Evolutionary conservation across 1,140 invertebrate species (phyloP), one percentile per base, ranked within the genome.

Genomic region (Hirudo medicinalis): DNA sequence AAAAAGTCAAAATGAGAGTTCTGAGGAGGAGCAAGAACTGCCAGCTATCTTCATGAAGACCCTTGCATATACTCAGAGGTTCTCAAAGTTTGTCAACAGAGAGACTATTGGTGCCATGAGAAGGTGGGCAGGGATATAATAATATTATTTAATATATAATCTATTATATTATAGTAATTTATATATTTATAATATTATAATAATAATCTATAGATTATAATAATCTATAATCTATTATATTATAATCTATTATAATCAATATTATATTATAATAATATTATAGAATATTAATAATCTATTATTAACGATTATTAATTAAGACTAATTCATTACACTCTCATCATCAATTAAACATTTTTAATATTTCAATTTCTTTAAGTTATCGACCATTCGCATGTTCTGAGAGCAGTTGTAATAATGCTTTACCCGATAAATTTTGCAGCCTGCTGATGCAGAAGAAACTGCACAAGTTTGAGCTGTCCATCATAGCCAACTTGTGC

Each of bases 1-100:
- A 68, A 96, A 97, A 83, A 89, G 90, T 53, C 94, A 97, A 81
- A 98, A 97, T 83, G 94, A 99, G 83, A 93, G 89, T 69, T 92
- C 93, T 0, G 96, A 99, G 80, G 96, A 99, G 76, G 95, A 97
- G 79, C 94, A 97, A 82, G 92, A 97, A 83, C 89, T 99, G 78
- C 95, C 93, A 0, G 94, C 98, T 82, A 94, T 98, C 25, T 99
- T 99, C 78, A 90, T 94, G 86, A 99, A 99, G 82, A 99, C 94
- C 0, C 84, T 95, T 4, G 94, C 92, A 67, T 98, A 99, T 77
- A 95, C 93, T 40, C 90, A 94, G 77, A 86, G 94, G 76, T 98
- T 99, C 81, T 82, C 80, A 60, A 94, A 95, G 79, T 97, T 98
- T 81, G 97, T 96, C 81, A 99, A 97, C 79, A 91, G 95, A 79